Conservation (phyloP, 2,797 vertebrate species). For the Neosilurus hyrtlii region DNA sequence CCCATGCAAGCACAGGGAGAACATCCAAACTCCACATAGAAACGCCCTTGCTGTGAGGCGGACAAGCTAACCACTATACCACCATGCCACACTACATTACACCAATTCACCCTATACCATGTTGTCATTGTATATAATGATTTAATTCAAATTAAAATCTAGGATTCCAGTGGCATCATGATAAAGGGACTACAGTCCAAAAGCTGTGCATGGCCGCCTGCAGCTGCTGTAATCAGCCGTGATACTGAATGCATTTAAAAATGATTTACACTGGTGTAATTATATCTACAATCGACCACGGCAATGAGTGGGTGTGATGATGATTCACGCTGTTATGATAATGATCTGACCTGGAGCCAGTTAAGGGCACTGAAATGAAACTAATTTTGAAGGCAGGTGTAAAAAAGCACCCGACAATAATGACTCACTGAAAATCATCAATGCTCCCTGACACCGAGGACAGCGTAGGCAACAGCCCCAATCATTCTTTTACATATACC, state of each 20-base stretch:
- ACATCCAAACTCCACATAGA: no score
- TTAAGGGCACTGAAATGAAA: conserved; percentile 56
- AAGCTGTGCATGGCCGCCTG: conserved; percentile 42
- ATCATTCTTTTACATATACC: background rate
- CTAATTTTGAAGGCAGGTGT: conserved; percentile 54
- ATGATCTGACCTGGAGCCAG: conserved; percentile 59
- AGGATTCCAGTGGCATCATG: background rate
- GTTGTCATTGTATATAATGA: background rate
- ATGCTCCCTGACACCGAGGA: background rate
- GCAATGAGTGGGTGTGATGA: conserved; percentile 43
- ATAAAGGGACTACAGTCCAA: background rate
- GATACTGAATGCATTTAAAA: conserved; percentile 48
- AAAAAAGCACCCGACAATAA: conserved; percentile 51
- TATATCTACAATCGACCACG: conserved; percentile 53
- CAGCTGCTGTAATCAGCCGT: conserved; percentile 61
- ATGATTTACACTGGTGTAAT: conserved; percentile 61
- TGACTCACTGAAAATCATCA: conserved; percentile 32
- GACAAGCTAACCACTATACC: no score
- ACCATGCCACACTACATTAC: no score
- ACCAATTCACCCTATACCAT: no score
- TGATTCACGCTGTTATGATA: conserved; percentile 60
- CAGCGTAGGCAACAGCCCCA: background rate
- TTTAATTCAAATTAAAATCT: background rate
- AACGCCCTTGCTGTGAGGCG: no score
- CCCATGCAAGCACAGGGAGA: no score